Evolutionary conservation across 2,888 invertebrate genomes (phyloP).

Genomic region (Dynastes grantii): DNA sequence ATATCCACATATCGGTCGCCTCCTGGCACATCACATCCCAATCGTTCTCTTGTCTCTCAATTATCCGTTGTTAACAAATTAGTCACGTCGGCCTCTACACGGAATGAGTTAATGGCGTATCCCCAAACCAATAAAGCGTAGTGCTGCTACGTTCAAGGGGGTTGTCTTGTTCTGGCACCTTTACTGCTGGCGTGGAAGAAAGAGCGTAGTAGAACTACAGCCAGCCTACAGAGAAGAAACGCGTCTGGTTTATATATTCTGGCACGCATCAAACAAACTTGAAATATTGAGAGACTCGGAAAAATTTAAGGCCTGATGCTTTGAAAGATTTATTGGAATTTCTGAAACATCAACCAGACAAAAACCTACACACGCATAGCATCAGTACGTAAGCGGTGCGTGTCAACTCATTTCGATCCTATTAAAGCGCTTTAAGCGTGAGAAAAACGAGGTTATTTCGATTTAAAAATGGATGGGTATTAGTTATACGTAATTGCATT

Average conservation of each 20-base stretch:
- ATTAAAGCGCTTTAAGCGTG: conserved; percentile 1
- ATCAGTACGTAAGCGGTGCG: not conserved
- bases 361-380: conserved; percentile 29
- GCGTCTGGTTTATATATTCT: conserved; percentile 51
- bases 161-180: conserved; percentile 22
- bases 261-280: conserved; percentile 48
- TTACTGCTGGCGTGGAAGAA: not conserved
- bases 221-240: not conserved
- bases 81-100: conserved; percentile 44
- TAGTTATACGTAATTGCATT: no score
- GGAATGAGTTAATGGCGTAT: conserved; percentile 39
- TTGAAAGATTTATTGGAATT: conserved; percentile 52
- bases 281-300: conserved; percentile 44
- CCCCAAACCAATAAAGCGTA: conserved; percentile 21
- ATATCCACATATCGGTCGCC: conserved; percentile 20
- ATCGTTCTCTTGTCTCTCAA: conserved; percentile 40
- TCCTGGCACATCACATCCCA: conserved; percentile 21
- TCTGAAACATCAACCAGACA: conserved; percentile 47
- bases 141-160: conserved; percentile 23
- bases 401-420: conserved; percentile 1
- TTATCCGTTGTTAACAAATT: conserved; percentile 44
- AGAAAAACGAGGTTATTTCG: no score
- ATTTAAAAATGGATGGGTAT: no score
- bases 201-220: not conserved
- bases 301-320: conserved; percentile 45